Base-by-base conservation (phyloP, 2,888 invertebrate genomes). In the Drosophila fulvimacula region DNA sequence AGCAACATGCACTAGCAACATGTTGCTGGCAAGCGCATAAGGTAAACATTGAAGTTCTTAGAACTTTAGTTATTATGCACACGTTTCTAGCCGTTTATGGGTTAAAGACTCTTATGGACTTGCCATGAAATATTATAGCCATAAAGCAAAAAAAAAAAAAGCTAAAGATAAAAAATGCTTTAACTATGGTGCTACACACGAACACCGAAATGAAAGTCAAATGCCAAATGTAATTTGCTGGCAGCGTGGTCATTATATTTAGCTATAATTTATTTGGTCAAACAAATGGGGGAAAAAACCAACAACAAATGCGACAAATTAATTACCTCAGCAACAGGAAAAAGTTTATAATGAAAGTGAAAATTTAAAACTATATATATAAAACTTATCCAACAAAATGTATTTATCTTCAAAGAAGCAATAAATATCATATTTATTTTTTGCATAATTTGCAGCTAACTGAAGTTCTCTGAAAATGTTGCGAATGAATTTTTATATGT, bases 201-300 rank as follows among this genome's bases (percentile, higher is more conserved):
- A 46, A 36, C 9, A 71, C 41, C 64, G 49, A 85, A 84, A 88
- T 71, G 81, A 88, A 88, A 88, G 88, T 82, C 73, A 69, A 88
- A 67, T 62, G 69, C 49, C 75, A 67, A 81, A 63, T 60, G 71
- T 76, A 76, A 76, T 79, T 79, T 70, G 64, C 49, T 55, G 66
- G 46, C 55, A 52, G 56, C 57, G 52, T 51, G 55, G 44, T 57
- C 65, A 76, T 72, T 63, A 75, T 62, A 52, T 67, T 81, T 64
- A 52, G 66, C 52, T 27, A 72, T 73, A 74, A 85, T 85, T 82
- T 82, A 78, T 76, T 82, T 79, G 66, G 7, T 32, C 7, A 30
- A 30, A 30, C 30, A 30, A 30, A 30, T 30, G 27, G 27, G 27
- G 27, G 27, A 7, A 7, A 30, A 30, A 46, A 17, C 61, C 61